Evolutionary conservation across 1,140 invertebrate genomes (phyloP), one percentile per base, ranked within the genome.

Genomic region (Drosophila sechellia): DNA sequence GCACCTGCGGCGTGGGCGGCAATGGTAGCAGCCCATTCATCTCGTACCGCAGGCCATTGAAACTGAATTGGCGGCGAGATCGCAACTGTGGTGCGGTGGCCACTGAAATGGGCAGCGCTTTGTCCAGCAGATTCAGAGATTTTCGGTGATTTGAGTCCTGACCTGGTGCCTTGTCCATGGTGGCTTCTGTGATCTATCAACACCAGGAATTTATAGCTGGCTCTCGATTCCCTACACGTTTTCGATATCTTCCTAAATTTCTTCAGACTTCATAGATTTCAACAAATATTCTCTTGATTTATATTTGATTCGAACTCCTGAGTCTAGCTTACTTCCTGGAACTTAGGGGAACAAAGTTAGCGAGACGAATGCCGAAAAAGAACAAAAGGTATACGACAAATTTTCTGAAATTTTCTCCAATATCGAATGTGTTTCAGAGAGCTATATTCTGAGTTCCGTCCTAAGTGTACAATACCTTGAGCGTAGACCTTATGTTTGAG

Each of bases 21-120:
- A 42, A n/a, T 42, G 40, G 42, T 45, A 11, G 15, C 55, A 59
- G n/a, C 15, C 61, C 45, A 11, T 39, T 57, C 13, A 77, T 68
- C 63, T 77, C 77, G 25, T 80, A 85, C 1, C 35, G 27, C 63
- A 43, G 52, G 4, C 81, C 81, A 55, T 85, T 80, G 53, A 80
- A 85, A 11, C 54, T 50, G 11, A 85, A 85, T 0, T 77, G 49
- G 0, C 81, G 81, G 4, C 66, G 66, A 10, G 57, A 20, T 5
- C 66, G 66, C 56, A 85, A 27, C 31, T 85, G 63, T 1, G 80
- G 80, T 0, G 60, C 43, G 1, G 75, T 52, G 6, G 56, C 64
- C 22, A 54, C 80, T 0, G 57, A 50, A 22, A 84, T 31, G 3
- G 75, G 69, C 53, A 76, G n/a, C 1, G 76, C 45, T 35, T 77